Evolutionary conservation across 2,888 invertebrate genomes (phyloP), one percentile per base, ranked within the genome.

Genomic region (Nudaria mundana): DNA sequence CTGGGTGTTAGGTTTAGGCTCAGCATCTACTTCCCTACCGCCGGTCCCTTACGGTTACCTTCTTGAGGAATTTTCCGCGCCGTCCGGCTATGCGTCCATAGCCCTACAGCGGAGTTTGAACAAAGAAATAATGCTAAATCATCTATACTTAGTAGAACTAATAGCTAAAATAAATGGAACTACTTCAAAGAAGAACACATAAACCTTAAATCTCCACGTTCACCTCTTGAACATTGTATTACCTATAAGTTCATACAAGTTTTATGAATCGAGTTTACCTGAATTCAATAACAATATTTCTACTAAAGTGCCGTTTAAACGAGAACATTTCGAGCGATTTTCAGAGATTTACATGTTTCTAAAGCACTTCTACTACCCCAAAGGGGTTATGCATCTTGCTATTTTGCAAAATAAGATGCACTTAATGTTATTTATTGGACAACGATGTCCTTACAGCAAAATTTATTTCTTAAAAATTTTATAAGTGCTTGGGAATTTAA

Each of bases 291-390:
- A 47, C 59, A 47, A 66, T 70, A 68, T 63, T 63, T 71, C 44
- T 28, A 30, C 38, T 51, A 52, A 58, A 51, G 55, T 54, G 44
- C 61, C 62, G 28, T 71, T 67, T 60, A 66, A 65, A 65, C 54
- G 63, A 56, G 66, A 66, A 66, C 62, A 48, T 59, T 60, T 50
- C 48, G 28, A 44, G 55, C 68, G 59, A 71, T 71, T 73, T 59
- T 48, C 40, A 24, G 37, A 66, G 71, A 76, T 72, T 73, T 76
- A 51, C 48, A 34, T 42, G 55, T 63, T 64, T 62, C 63, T 66
- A 70, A 71, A 63, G 63, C 53, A 62, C 44, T 53, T 48, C 15
- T 37, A 44, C 52, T 44, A 42, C 52, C 48, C 32, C 28, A 11
- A 40, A 31, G 30, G 30, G 34, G 35, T 36, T 24, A 52, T 58